Conservation (phyloP, 2,888 invertebrate species). For the Drosophila gaucha region DNA sequence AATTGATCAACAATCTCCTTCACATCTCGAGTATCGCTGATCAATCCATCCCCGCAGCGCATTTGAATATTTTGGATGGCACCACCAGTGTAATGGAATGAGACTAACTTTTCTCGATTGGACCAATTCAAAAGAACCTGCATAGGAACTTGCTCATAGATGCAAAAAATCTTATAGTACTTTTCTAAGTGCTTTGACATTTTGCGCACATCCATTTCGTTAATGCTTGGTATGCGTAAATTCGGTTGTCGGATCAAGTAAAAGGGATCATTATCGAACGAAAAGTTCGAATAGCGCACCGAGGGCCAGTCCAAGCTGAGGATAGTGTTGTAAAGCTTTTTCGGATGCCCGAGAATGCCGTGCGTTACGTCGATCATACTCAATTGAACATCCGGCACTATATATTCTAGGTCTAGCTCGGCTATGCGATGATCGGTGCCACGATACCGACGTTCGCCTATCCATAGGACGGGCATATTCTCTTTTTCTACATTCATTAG, state of each 20-base stretch:
- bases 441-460: slow-evolving; percentile 81
- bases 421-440: slow-evolving; percentile 80
- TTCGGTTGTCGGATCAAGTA: slow-evolving; percentile 72
- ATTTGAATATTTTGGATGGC: background rate
- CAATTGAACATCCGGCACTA: slow-evolving; percentile 79
- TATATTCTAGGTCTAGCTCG: slow-evolving; percentile 80
- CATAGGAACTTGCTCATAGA: slow-evolving; percentile 37
- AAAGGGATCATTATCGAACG: slow-evolving; percentile 78
- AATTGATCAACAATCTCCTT: slow-evolving; percentile 7
- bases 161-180: slow-evolving; percentile 64
- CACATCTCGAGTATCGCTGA: slow-evolving; percentile 2
- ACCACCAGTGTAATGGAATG: slow-evolving; percentile 2
- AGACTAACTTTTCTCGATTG: slow-evolving; percentile 7
- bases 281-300: slow-evolving; percentile 71
- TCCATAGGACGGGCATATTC: slow-evolving; percentile 82
- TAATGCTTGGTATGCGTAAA: slow-evolving; percentile 56
- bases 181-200: slow-evolving; percentile 61
- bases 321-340: slow-evolving; percentile 78
- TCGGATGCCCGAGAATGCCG: slow-evolving; percentile 83
- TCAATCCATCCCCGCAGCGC: background rate
- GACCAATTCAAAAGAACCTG: slow-evolving; percentile 66
- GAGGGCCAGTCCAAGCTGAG: slow-evolving; percentile 74
- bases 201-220: slow-evolving; percentile 36
- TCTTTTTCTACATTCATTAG: slow-evolving; percentile 60
- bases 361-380: slow-evolving; percentile 76